A percentile compares a stretch with the other conserved stretches of the same genome.
phyloP scores from a whole-genome alignment of 64 coral and sea anemone genomes.

The Hydrozoanthus tunicans region DNA sequence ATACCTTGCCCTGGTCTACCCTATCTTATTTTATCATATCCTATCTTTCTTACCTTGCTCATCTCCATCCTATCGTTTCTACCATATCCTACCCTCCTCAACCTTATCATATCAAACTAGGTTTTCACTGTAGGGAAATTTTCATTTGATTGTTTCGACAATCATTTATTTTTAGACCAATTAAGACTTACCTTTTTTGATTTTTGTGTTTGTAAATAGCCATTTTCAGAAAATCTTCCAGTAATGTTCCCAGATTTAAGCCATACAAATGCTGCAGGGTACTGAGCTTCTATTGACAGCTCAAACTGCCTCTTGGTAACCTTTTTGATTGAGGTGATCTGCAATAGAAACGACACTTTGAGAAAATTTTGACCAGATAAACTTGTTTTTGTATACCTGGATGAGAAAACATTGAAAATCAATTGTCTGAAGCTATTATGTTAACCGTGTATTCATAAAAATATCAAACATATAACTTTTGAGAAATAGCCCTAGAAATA shows the following conservation, averaged over 20 bases:
- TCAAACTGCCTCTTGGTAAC: conserved; percentile 52
- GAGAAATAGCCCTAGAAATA: too few species aligned
- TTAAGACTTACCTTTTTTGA: conserved; percentile 68
- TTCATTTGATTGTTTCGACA: not conserved
- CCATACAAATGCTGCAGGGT: conserved; percentile 89
- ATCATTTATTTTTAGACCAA: not conserved
- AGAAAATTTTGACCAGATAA: not conserved
- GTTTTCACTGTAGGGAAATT: not conserved
- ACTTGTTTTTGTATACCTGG: not conserved
- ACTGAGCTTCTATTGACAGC: conserved; percentile 59
- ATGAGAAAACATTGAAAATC: not conserved
- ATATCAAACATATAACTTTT: too few species aligned
- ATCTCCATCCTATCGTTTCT: too few species aligned
- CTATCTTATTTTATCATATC: too few species aligned
- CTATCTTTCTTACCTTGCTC: too few species aligned
- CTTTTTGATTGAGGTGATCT: conserved; percentile 56
- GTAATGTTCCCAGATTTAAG: conserved; percentile 64
- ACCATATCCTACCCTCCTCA: too few species aligned
- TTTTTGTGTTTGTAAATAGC: conserved; percentile 72
- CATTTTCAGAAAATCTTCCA: conserved; percentile 94
- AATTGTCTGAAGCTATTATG: not conserved
- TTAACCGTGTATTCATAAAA: too few species aligned
- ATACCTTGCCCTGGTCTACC: too few species aligned
- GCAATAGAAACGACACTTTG: not conserved
- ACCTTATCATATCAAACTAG: too few species aligned